Conservation (phyloP, 2,113 vertebrate genomes). For the Microcebus jonahi region DNA sequence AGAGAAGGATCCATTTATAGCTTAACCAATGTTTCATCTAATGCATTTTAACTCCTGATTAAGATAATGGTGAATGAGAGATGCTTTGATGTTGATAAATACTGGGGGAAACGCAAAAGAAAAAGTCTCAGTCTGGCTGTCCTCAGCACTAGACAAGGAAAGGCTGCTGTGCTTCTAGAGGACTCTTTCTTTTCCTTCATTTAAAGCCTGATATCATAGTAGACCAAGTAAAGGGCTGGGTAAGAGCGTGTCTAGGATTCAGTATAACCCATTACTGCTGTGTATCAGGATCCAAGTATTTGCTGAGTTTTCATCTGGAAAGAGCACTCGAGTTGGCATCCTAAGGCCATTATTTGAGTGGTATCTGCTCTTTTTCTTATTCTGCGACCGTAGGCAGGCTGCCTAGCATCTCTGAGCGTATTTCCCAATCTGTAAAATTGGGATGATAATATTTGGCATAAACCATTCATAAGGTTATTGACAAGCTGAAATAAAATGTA, state of each 20-base stretch:
- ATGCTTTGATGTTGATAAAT: neutral
- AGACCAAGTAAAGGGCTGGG: neutral
- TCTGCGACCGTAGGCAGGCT: neutral
- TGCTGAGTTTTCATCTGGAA: conserved; percentile 12
- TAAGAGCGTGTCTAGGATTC: neutral
- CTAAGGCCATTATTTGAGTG: neutral
- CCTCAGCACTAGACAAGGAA: neutral
- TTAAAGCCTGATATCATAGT: neutral
- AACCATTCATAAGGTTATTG: neutral
- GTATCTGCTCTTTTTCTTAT: neutral
- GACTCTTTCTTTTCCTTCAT: neutral
- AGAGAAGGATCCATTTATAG: neutral
- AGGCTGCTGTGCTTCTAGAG: neutral
- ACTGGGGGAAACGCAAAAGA: neutral
- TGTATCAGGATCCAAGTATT: neutral
- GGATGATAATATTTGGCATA: neutral
- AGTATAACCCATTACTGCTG: neutral
- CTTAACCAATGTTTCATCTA: neutral
- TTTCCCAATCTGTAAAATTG: neutral
- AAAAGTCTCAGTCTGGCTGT: neutral
- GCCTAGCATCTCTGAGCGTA: neutral
- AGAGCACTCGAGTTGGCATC: neutral
- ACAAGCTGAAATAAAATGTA: conserved; percentile 51
- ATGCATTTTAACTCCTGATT: neutral
- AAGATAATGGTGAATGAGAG: neutral